Conservation (phyloP, 2,113 vertebrate genomes). For the Gnathonemus echidnorhynchus region DNA sequence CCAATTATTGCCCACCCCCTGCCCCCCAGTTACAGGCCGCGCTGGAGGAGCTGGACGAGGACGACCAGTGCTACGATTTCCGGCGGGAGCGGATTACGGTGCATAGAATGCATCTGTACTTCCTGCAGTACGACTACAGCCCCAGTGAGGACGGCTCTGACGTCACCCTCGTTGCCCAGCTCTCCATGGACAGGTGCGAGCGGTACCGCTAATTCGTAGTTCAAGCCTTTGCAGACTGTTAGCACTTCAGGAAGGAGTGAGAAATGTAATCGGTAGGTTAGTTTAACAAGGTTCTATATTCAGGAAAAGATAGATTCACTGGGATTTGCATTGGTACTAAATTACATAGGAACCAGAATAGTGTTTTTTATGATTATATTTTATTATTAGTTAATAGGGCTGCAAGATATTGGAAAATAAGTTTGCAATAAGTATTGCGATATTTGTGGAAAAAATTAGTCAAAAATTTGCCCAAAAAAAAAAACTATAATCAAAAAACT, state of each 20-base stretch:
- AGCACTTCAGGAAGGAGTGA: neutral
- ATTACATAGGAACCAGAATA: neutral
- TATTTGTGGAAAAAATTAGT: neutral
- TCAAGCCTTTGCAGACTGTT: too few species aligned
- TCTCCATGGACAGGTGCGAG: slow-evolving; percentile 90
- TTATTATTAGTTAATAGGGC: neutral
- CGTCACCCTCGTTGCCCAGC: slow-evolving; percentile 87
- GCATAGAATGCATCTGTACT: slow-evolving; percentile 82
- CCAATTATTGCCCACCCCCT: slow-evolving; percentile 52
- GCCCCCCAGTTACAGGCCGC: slow-evolving; percentile 67
- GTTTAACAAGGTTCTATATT: neutral
- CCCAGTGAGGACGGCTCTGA: slow-evolving; percentile 55
- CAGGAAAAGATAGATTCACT: neutral
- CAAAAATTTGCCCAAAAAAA: neutral
- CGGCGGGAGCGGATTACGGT: slow-evolving; percentile 75
- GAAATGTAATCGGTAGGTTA: neutral
- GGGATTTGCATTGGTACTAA: neutral
- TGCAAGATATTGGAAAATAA: neutral
- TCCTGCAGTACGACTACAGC: slow-evolving; percentile 52
- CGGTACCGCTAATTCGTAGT: neutral
- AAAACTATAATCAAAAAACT: neutral
- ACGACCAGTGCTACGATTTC: slow-evolving; percentile 87
- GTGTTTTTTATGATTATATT: neutral
- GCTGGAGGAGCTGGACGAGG: slow-evolving; percentile 78
- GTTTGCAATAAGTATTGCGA: neutral